Conservation (phyloP, 2,797 vertebrate species). For the Crocidura indochinensis region DNA sequence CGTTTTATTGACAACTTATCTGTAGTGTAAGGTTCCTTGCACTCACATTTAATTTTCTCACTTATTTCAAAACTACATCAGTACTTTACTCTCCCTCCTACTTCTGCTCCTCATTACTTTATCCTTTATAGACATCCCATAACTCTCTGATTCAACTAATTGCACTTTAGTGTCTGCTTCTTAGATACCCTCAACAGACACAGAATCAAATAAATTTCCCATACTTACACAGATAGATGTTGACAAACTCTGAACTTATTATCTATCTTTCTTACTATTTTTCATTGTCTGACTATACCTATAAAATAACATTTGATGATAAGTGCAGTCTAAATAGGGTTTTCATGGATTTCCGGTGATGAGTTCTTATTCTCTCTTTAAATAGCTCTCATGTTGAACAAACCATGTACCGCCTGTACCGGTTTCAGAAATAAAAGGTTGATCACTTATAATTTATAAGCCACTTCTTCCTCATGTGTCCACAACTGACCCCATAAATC, state of each 20-base stretch:
- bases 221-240: background rate
- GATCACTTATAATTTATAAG: background rate
- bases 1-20: background rate
- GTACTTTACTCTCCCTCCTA: accelerated
- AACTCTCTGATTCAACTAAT: background rate
- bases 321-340: background rate
- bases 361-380: conserved; percentile 11
- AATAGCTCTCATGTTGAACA: conserved; percentile 9
- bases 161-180: background rate
- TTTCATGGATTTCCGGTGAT: background rate
- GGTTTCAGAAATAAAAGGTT: background rate
- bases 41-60: background rate
- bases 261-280: background rate
- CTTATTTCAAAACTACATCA: background rate
- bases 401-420: background rate
- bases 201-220: background rate
- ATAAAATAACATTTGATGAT: background rate
- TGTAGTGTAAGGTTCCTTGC: background rate
- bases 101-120: background rate
- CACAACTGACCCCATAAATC: background rate
- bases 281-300: background rate
- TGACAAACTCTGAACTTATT: background rate
- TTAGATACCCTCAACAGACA: background rate
- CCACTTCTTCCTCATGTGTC: background rate
- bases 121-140: background rate